Evolutionary conservation across 2,888 invertebrate species (phyloP), one percentile per base, ranked within the genome.

Genomic region (Ochlodes sylvanus): DNA sequence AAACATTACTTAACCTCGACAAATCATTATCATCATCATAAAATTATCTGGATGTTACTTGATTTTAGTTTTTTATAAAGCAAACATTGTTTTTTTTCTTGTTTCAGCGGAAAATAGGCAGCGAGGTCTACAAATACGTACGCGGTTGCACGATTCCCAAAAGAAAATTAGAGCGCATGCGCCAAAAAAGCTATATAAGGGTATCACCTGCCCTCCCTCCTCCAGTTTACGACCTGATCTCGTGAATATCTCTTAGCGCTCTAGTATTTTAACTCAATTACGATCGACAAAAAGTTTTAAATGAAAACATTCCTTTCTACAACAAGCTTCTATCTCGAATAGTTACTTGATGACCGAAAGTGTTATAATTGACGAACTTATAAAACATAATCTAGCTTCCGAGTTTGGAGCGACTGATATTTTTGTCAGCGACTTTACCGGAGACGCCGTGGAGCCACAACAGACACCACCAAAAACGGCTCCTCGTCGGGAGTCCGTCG

Each of bases 331-430:
- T 71, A 68, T 61, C 52, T 62, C 70, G 75, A 73, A 71, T 70
- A 66, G 69, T 72, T 73, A 73, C 63, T 79, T 64, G 63, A 71
- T 70, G 68, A 68, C 57, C 56, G 55, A 79, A 77, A 80, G 77
- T 80, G 78, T 76, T 80, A 75, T n/a, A 74, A 75, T 74, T 70
- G 70, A 72, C 81, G 83, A 74, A 85, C 80, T 77, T 77, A 92
- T 93, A 92, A 92, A 92, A 88, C 90, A 83, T 74, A 88, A 87
- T 77, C 78, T 87, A 69, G 85, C 74, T 85, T 74, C 80, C 75
- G 85, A 89, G 71, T 85, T 87, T 77, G 80, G 82, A 73, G 77
- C 83, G 70, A 87, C 82, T 83, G 88, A 88, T 74, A 87, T 85
- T 79, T 87, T 90, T 68, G 79, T 79, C 77, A 80, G 84, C 69